These are phyloP conservation scores for Uloborus plumipes DNA, from an alignment of 2,888 invertebrate species.

Conservation along the genomic window DNA sequence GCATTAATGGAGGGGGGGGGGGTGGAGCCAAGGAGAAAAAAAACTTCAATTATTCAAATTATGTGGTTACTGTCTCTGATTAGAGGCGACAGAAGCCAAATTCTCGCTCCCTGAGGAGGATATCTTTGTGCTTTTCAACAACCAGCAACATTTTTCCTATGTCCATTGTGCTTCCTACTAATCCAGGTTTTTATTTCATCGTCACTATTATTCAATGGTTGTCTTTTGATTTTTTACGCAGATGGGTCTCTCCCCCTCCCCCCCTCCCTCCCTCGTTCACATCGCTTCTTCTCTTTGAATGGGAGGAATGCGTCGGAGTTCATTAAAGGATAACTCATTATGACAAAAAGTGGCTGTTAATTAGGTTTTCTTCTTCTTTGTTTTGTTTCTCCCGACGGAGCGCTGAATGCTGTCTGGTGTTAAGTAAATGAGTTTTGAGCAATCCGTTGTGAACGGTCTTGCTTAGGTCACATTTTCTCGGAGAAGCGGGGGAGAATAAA, in stretches of 20 bases:
- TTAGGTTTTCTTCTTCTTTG: slow-evolving; percentile 6
- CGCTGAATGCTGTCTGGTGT: no score
- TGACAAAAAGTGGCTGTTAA: slow-evolving; percentile 27
- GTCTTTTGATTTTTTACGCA: neutral
- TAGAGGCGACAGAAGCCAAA: slow-evolving; percentile 46
- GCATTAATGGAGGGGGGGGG: slow-evolving; percentile 33
- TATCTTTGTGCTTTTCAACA: slow-evolving; percentile 4
- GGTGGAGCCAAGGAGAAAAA: slow-evolving; percentile 10
- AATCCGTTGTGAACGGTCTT: no score
- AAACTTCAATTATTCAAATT: slow-evolving; percentile 64
- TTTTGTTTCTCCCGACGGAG: no score
- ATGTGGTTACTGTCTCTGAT: slow-evolving; percentile 61
- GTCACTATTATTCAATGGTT: slow-evolving; percentile 16
- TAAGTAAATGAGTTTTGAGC: no score
- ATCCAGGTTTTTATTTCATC: slow-evolving; percentile 39
- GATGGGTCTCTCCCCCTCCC: neutral
- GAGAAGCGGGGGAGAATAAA: no score
- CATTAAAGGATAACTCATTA: slow-evolving; percentile 14
- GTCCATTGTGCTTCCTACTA: slow-evolving; percentile 23
- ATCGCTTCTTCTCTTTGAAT: no score
- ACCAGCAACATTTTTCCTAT: slow-evolving; percentile 38
- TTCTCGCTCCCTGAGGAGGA: slow-evolving; percentile 37
- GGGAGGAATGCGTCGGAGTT: neutral
- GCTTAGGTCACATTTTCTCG: no score
- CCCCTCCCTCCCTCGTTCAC: neutral